These are phyloP conservation scores for Branchellion lobata DNA, from an alignment of 2,888 invertebrate genomes.

Conservation along the genomic window DNA sequence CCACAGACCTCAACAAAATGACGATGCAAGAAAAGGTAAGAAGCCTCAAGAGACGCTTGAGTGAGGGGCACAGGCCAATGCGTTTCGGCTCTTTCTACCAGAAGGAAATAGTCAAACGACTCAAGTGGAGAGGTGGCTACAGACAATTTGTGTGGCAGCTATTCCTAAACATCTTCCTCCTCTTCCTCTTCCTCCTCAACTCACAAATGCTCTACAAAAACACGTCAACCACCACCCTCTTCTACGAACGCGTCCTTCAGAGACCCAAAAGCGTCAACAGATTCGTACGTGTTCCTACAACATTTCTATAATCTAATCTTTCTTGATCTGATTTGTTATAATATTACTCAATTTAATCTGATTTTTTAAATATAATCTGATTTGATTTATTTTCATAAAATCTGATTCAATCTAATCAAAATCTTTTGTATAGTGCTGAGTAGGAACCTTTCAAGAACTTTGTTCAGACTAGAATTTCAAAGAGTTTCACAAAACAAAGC, in stretches of 20 bases:
- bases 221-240: not conserved
- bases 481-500: no score
- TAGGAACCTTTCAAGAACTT: no score
- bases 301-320: no score
- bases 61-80: not conserved
- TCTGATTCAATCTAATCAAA: no score
- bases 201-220: not conserved
- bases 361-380: no score
- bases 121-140: slow-evolving; percentile 25
- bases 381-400: no score
- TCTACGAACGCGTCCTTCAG: not conserved
- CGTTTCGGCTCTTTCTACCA: slow-evolving; percentile 5
- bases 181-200: not conserved
- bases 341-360: no score
- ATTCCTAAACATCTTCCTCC: slow-evolving; percentile 4
- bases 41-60: not conserved
- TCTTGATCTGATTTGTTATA: no score
- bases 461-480: no score
- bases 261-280: not conserved
- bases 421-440: no score
- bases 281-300: no score
- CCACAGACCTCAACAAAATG: slow-evolving; percentile 16
- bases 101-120: slow-evolving; percentile 31
- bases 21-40: slow-evolving; percentile 27
- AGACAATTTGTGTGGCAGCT: slow-evolving; percentile 13